phyloP scores from a whole-genome alignment of 2,888 invertebrate species.

The Nomada fabriciana region DNA sequence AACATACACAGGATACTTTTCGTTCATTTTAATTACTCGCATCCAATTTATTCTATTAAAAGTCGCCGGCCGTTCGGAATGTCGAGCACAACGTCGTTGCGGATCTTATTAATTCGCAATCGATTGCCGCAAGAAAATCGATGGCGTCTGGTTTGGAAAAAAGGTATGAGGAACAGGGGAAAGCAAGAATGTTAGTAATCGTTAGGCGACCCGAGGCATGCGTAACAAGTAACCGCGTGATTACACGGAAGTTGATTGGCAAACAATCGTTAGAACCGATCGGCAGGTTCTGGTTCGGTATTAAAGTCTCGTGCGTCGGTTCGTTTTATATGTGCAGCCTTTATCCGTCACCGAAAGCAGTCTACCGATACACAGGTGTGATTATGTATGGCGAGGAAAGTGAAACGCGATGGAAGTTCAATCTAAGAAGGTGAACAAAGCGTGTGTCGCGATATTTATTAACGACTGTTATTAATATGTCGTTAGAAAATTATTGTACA shows the following conservation, averaged over 20 bases:
- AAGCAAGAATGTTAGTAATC: conserved; percentile 44
- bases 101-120: not conserved
- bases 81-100: not conserved
- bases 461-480: conserved; percentile 14
- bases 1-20: too few relatives aligned
- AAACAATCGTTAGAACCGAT: conserved; percentile 61
- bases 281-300: conserved; percentile 36
- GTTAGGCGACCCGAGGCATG: conserved; percentile 29
- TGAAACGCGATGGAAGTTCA: conserved; percentile 58
- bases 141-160: not conserved
- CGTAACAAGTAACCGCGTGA: conserved; percentile 44
- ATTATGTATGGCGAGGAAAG: conserved; percentile 60
- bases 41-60: too few relatives aligned
- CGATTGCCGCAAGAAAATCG: not conserved
- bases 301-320: conserved; percentile 34
- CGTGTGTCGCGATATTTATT: conserved; percentile 48
- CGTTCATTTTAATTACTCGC: too few relatives aligned
- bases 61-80: not conserved
- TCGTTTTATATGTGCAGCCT: conserved; percentile 34
- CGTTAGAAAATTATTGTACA: conserved; percentile 20
- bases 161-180: conserved; percentile 17
- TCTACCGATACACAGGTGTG: conserved; percentile 32
- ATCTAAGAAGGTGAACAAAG: conserved; percentile 50
- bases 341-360: conserved; percentile 28
- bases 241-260: conserved; percentile 58